Base-by-base conservation (phyloP, 2,888 invertebrate genomes). In the Leptinotarsa haldemani region DNA sequence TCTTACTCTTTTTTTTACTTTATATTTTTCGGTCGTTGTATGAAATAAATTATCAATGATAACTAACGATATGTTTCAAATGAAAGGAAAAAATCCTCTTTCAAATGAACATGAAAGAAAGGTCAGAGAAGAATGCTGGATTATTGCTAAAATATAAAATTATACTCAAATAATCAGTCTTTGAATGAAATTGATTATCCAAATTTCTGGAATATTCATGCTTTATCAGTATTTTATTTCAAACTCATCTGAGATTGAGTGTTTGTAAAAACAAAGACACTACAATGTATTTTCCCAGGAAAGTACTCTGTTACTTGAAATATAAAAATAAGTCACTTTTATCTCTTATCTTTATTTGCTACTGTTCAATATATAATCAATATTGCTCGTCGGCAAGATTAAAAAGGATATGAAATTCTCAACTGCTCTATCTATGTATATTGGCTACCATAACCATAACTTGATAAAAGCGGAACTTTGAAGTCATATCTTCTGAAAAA, bases 331-430 rank as follows among this genome's bases (percentile, higher is more conserved):
- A 30, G n/a, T 40, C n/a, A 40, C 40, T 25, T 61, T 61, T 61
- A 61, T 61, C 61, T 74, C 71, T 75, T 75, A 75, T 75, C 78
- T 74, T 78, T 79, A 79, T 78, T 79, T 78, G 80, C 80, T 80
- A 80, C 80, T 72, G 80, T 79, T 77, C 72, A 79, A 78, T 78
- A 72, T 72, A 74, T 70, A 70, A 73, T 74, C 73, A 76, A 76
- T 78, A 78, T 69, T 72, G 52, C 58, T 9, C 40, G 70, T 71
- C 77, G 77, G 74, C 66, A 56, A 74, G 70, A 71, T 67, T 71
- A 67, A 74, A 74, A 18, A 70, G 70, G 53, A 67, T 16, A 50
- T 66, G 18, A 61, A 61, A 61, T 61, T 61, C 40, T 61, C 25
- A 61, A 61, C 61, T 61, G 61, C 61, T 61, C 61, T 61, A 61